Evolutionary conservation across 1,140 invertebrate species (phyloP).

Genomic region (Idris sp.): DNA sequence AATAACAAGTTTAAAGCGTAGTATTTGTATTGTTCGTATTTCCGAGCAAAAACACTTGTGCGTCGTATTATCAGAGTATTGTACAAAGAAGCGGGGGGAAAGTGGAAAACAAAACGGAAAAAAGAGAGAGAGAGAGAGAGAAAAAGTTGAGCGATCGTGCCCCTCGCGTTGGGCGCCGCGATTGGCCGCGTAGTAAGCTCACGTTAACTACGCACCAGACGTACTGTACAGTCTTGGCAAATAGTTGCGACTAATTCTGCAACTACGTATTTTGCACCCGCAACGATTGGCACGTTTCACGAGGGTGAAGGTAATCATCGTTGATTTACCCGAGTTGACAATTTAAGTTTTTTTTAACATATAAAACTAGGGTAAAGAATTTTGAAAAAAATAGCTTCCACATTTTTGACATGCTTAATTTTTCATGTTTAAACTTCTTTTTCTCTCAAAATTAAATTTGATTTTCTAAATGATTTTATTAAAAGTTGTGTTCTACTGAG

Average conservation of each 20-base stretch:
- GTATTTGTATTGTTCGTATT: constrained; percentile 6
- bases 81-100: too few relatives aligned
- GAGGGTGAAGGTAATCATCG: constrained; percentile 43
- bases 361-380: too few relatives aligned
- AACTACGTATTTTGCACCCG: constrained; percentile 40
- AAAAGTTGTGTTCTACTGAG: constrained; percentile 1
- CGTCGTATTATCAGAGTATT: constrained; percentile 3
- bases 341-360: too few relatives aligned
- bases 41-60: constrained; percentile 10
- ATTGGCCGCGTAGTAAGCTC: constrained; percentile 62
- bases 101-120: background rate
- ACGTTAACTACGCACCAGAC: constrained; percentile 30
- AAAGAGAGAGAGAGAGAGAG: background rate
- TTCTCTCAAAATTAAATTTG: too few relatives aligned
- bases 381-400: too few relatives aligned
- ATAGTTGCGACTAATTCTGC: constrained; percentile 50
- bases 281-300: constrained; percentile 21
- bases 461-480: background rate
- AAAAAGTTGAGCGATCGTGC: constrained; percentile 55
- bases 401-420: too few relatives aligned
- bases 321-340: constrained; percentile 38
- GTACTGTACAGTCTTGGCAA: constrained; percentile 67
- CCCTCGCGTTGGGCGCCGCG: constrained; percentile 61
- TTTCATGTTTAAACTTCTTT: too few relatives aligned
- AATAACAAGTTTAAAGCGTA: constrained; percentile 10